Evolutionary conservation across 2,888 invertebrate species (phyloP).

Genomic region (Xanthorhoe spadicearia): DNA sequence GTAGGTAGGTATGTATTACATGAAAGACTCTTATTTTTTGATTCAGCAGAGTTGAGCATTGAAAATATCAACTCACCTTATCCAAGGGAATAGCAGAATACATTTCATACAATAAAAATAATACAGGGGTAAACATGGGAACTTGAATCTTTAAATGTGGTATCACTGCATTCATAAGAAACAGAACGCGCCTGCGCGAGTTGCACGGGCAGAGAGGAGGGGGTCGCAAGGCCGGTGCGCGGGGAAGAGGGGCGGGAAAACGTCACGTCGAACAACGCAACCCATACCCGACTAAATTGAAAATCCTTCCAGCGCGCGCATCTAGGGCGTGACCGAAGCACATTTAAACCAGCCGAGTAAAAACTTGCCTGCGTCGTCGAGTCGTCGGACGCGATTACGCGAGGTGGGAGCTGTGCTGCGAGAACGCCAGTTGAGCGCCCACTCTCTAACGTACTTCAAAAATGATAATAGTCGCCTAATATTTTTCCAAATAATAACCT

Average conservation of each 20-base stretch:
- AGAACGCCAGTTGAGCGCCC: slow-evolving; percentile 73
- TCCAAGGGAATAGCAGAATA: not conserved
- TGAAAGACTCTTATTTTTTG: no score
- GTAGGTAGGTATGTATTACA: no score
- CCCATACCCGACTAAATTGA: slow-evolving; percentile 68
- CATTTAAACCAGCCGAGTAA: slow-evolving; percentile 57
- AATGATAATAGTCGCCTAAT: slow-evolving; percentile 56
- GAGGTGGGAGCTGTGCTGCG: slow-evolving; percentile 74
- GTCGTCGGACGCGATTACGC: slow-evolving; percentile 80
- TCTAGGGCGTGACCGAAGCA: slow-evolving; percentile 38
- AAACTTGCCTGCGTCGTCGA: slow-evolving; percentile 79
- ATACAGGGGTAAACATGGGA: slow-evolving; percentile 38
- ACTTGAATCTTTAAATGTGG: slow-evolving; percentile 54
- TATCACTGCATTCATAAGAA: slow-evolving; percentile 72
- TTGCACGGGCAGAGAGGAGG: slow-evolving; percentile 67
- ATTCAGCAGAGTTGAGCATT: not conserved
- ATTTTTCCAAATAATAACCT: slow-evolving; percentile 52
- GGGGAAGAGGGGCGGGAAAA: slow-evolving; percentile 69
- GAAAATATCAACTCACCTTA: not conserved
- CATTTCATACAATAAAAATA: slow-evolving; percentile 36
- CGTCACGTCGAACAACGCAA: slow-evolving; percentile 82
- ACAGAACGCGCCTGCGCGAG: slow-evolving; percentile 79
- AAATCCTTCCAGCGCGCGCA: slow-evolving; percentile 48
- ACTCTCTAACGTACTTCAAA: slow-evolving; percentile 59
- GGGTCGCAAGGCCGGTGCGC: slow-evolving; percentile 80